Evolutionary conservation across 2,797 vertebrate species (phyloP).

Genomic region (Pachyuromys duprasi): DNA sequence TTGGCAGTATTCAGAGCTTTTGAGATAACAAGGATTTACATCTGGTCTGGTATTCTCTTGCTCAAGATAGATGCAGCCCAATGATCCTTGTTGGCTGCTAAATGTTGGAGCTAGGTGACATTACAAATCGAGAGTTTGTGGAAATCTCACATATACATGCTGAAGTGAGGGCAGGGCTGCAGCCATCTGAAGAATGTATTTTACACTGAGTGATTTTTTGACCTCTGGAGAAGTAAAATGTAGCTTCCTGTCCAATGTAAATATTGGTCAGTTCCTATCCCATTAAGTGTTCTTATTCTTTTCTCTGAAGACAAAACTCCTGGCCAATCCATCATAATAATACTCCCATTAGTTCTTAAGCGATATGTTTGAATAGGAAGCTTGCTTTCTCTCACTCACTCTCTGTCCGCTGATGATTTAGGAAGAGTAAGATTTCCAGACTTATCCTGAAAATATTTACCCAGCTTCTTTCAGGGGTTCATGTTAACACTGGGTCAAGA

Average conservation of each 20-base stretch:
- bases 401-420: conserved; percentile 63
- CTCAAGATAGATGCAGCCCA: not conserved
- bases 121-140: not conserved
- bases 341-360: conserved; percentile 65
- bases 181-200: conserved; percentile 15
- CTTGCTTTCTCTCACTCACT: not conserved
- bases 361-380: conserved; percentile 75
- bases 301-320: conserved; percentile 69
- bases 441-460: conserved; percentile 81
- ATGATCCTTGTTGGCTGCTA: not conserved
- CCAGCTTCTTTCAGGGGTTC: conserved; percentile 67
- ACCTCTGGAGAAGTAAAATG: conserved; percentile 71
- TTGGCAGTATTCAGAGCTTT: not conserved
- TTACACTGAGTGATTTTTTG: conserved; percentile 52
- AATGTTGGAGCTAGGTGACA: not conserved
- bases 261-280: conserved; percentile 72
- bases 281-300: conserved; percentile 72
- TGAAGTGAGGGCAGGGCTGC: conserved; percentile 10
- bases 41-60: not conserved
- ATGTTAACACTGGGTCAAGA: conserved; percentile 22
- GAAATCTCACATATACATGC: conserved; percentile 25
- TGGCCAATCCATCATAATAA: conserved; percentile 74
- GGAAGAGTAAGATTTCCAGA: conserved; percentile 57
- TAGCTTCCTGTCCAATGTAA: conserved; percentile 75
- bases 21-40: accelerated